Conservation (phyloP, 2,113 vertebrate genomes). For the Chionis minor region DNA sequence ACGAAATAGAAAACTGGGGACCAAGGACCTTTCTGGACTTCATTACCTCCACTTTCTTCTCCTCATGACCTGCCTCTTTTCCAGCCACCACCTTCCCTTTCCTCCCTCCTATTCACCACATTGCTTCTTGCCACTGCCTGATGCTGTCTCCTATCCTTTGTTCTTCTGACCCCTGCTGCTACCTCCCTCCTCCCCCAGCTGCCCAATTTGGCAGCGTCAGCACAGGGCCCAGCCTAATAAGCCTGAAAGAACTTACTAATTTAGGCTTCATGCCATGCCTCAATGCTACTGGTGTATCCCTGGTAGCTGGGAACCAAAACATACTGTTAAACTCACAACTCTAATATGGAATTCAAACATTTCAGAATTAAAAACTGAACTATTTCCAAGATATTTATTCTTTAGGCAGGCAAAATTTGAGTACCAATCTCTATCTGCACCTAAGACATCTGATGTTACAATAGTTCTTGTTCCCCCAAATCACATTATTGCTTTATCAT, state of each 20-base stretch:
- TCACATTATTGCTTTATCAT: neutral
- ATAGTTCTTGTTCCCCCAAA: neutral
- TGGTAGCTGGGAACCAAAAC: neutral
- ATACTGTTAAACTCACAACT: neutral
- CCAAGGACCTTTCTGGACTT: neutral
- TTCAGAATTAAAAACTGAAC: neutral
- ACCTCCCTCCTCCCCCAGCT: slow-evolving; percentile 7
- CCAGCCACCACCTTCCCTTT: neutral
- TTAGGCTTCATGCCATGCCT: neutral
- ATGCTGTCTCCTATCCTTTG: neutral
- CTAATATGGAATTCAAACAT: neutral
- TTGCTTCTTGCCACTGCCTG: neutral
- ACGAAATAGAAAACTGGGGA: neutral
- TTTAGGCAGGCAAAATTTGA: neutral
- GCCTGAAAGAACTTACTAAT: neutral
- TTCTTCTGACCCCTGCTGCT: neutral
- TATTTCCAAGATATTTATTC: neutral
- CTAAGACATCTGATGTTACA: neutral
- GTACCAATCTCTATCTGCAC: neutral
- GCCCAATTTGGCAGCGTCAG: slow-evolving; percentile 7
- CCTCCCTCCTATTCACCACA: neutral
- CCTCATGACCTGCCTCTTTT: neutral
- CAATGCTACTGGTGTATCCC: neutral
- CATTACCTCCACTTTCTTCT: neutral
- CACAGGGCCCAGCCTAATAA: neutral